phyloP scores from a whole-genome alignment of 2,797 vertebrate genomes.

The Tangara arthus region DNA sequence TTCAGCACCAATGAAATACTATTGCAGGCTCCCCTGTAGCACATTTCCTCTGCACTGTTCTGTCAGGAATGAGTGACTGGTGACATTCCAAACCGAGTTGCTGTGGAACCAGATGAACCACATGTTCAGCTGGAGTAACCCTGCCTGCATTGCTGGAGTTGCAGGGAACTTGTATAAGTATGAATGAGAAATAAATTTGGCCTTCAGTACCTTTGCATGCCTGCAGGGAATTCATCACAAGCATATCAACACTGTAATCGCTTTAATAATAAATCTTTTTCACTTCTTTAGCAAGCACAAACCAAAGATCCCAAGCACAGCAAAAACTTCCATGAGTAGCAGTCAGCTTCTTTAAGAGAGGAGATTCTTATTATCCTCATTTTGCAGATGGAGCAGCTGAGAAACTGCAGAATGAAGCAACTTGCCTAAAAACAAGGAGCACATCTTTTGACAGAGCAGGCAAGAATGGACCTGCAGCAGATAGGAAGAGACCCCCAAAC shows the following conservation, averaged over 20 bases:
- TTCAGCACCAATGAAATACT: background rate
- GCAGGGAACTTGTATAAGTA: background rate
- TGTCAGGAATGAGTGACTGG: background rate
- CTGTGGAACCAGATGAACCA: background rate
- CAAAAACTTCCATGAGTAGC: conserved; percentile 4
- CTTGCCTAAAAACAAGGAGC: background rate
- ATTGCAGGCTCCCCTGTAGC: background rate
- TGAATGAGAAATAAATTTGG: background rate
- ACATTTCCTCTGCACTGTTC: background rate
- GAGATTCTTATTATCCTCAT: conserved; percentile 13
- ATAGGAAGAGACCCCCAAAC: background rate
- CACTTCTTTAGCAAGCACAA: background rate
- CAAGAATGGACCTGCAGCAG: background rate
- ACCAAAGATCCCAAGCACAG: conserved; percentile 11
- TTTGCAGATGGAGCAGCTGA: conserved; percentile 2
- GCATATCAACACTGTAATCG: background rate
- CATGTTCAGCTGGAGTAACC: background rate
- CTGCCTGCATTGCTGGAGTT: background rate
- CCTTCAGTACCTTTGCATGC: background rate
- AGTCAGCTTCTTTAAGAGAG: background rate
- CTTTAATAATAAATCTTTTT: conserved; percentile 5
- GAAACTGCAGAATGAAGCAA: conserved; percentile 34
- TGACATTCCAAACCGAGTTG: background rate
- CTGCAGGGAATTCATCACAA: background rate
- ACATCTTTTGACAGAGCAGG: background rate